phyloP scores from a whole-genome alignment of 2,113 vertebrate species.

The Seriola quinqueradiata region DNA sequence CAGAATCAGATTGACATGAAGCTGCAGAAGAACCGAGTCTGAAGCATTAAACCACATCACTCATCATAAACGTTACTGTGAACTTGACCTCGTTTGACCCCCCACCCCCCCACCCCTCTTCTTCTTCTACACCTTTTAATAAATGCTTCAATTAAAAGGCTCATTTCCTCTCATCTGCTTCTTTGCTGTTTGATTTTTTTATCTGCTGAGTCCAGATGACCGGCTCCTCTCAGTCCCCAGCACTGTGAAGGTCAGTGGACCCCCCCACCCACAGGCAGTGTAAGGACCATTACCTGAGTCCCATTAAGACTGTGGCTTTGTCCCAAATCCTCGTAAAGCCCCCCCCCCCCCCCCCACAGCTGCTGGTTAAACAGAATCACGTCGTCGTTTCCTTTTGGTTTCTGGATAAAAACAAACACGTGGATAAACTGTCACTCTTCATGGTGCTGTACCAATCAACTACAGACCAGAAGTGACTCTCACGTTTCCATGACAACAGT shows the following conservation, averaged over 20 bases:
- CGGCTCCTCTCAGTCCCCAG: constrained; percentile 27
- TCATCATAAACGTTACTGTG: neutral
- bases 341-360: neutral
- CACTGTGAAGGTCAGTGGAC: constrained; percentile 80
- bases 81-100: constrained; percentile 33
- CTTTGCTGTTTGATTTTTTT: constrained; percentile 55
- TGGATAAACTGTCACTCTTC: too few relatives aligned
- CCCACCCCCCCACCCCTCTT: constrained; percentile 29
- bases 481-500: too few relatives aligned
- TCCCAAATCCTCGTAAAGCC: constrained; percentile 63
- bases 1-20: too few relatives aligned
- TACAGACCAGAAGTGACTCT: too few relatives aligned
- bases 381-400: too few relatives aligned
- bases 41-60: neutral
- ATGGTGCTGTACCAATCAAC: too few relatives aligned
- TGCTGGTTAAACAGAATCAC: constrained; percentile 19
- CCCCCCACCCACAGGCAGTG: constrained; percentile 20
- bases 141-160: constrained; percentile 81
- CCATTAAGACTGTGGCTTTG: constrained; percentile 74
- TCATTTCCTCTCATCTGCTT: constrained; percentile 84
- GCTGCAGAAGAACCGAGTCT: neutral
- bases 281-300: constrained; percentile 81
- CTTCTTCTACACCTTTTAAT: constrained; percentile 68
- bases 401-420: too few relatives aligned
- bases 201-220: constrained; percentile 73